Percentiles rank a stretch among this genome's conserved stretches.
These are phyloP conservation scores for Adela reaumurella DNA, from an alignment of 2,888 invertebrate species.

Conservation along the genomic window DNA sequence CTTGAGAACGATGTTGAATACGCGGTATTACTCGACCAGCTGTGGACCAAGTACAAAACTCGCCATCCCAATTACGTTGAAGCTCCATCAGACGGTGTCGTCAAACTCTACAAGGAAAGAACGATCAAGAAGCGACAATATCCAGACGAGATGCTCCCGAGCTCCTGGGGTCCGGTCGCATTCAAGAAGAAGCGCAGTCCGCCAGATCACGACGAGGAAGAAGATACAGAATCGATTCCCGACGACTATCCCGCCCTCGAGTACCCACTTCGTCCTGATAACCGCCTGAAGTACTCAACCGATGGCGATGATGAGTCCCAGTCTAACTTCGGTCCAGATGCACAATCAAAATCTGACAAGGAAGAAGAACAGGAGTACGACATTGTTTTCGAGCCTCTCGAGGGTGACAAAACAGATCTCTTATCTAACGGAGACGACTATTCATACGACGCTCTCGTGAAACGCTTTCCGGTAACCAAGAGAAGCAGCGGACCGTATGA, in stretches of 20 bases:
- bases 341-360: constrained; percentile 33
- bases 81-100: constrained; percentile 36
- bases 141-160: constrained; percentile 26
- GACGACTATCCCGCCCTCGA: constrained; percentile 4
- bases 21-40: constrained; percentile 47
- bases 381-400: constrained; percentile 46
- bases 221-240: too few relatives aligned
- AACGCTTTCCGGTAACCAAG: constrained; percentile 66
- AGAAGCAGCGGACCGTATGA: constrained; percentile 52
- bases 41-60: constrained; percentile 57
- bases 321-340: too few relatives aligned
- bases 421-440: constrained; percentile 36
- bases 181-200: constrained; percentile 49
- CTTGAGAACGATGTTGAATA: constrained; percentile 50
- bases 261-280: background rate
- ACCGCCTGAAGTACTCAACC: background rate
- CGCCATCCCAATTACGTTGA: constrained; percentile 31
- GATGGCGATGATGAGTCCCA: background rate
- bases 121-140: constrained; percentile 38
- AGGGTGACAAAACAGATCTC: constrained; percentile 37
- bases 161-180: constrained; percentile 45
- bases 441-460: constrained; percentile 40
- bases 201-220: constrained; percentile 14
- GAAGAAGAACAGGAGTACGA: constrained; percentile 46
- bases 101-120: constrained; percentile 44